Base-by-base conservation (phyloP, 2,888 invertebrate genomes). In the Scotopteryx bipunctaria region DNA sequence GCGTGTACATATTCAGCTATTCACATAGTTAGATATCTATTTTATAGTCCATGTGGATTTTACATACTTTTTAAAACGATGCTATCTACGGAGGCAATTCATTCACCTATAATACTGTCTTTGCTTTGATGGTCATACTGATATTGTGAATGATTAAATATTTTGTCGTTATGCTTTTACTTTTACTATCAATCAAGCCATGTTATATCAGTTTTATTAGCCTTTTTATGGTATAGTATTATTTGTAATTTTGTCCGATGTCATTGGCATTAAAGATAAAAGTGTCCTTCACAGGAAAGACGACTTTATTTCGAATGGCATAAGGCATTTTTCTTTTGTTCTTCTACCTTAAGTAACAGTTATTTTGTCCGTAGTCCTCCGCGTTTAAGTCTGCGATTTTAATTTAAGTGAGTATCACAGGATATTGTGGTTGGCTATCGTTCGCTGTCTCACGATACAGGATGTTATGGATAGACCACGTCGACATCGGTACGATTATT, bases 401-500 rank as follows among this genome's bases (percentile, higher is more conserved):
- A n/a, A n/a, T n/a, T n/a, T n/a, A n/a, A n/a, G n/a, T n/a, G n/a
- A n/a, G n/a, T n/a, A n/a, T n/a, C n/a, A 4, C 27, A 31, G 41
- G 31, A 14, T 31, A 31, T 41, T 13, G 19, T 41, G 29, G 40
- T 38, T 21, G 15, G 31, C 25, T 32, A 27, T 29, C 44, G 11
- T 31, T 15, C 19, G 5, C 35, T 15, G 32, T 32, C 25, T 13
- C 23, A 37, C 17, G 27, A 21, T 41, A 11, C 45, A 46, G 52
- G 45, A 46, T 32, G 41, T 23, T 32, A n/a, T 29, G 36, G 13
- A 42, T 29, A 41, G 13, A 42, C 31, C 40, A 45, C 41, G 29
- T 47, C 32, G 50, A 8, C 38, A 29, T 33, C 38, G 46, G 21
- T 4, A 3, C 33, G 42, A 47, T 43, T 25, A 43, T 43, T 53